Evolutionary conservation across 2,888 invertebrate genomes (phyloP).

Genomic region (Agrochola circellaris): DNA sequence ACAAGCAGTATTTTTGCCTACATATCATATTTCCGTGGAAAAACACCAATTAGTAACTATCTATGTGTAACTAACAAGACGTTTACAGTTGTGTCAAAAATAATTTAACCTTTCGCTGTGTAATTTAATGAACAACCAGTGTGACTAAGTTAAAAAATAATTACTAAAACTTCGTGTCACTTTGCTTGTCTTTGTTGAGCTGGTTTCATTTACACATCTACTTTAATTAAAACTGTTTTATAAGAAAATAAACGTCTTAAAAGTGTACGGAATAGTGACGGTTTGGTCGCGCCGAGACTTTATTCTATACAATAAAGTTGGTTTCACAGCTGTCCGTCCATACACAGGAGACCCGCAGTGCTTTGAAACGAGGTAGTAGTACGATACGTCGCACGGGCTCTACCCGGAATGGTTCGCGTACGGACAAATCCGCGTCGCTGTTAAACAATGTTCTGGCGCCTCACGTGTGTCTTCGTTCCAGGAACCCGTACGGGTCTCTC

Average conservation of each 20-base stretch:
- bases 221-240: conserved; percentile 47
- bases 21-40: no score
- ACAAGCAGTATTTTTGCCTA: neutral
- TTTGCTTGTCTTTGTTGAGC: conserved; percentile 55
- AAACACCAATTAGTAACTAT: conserved; percentile 13
- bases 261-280: neutral
- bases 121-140: conserved; percentile 48
- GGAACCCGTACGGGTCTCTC: no score
- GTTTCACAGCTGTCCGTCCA: no score
- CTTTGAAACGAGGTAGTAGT: no score
- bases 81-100: conserved; percentile 9
- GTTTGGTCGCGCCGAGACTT: neutral
- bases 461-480: no score
- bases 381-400: no score
- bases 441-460: no score
- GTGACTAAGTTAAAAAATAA: conserved; percentile 48
- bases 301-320: neutral
- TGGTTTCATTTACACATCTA: conserved; percentile 37
- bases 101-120: conserved; percentile 18
- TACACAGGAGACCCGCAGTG: no score
- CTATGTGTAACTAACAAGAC: conserved; percentile 31
- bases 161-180: conserved; percentile 50
- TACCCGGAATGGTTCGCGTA: no score
- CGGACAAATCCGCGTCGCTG: no score
- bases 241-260: conserved; percentile 18